Evolutionary conservation across 2,797 vertebrate genomes (phyloP).

Genomic region (Monodelphis domestica): DNA sequence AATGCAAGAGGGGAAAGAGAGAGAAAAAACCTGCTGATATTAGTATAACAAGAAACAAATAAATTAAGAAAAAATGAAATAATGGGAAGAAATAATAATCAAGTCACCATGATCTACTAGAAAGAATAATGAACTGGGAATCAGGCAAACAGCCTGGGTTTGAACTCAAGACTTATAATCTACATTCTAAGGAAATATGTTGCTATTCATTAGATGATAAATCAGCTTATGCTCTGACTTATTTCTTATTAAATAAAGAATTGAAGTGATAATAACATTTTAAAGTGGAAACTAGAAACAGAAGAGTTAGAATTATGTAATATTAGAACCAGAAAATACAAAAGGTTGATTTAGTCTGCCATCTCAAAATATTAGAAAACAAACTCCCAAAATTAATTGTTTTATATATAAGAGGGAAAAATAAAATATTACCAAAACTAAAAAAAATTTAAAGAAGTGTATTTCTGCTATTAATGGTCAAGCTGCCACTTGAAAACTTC

Average conservation of each 20-base stretch:
- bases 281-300: not conserved
- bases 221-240: not conserved
- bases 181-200: not conserved
- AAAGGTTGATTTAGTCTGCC: not conserved
- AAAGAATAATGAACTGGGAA: not conserved
- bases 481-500: not conserved
- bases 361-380: too few relatives aligned
- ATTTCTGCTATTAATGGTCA: not conserved
- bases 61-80: not conserved
- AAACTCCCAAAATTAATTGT: too few relatives aligned
- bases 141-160: not conserved
- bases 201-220: not conserved
- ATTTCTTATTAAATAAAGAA: not conserved
- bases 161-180: not conserved
- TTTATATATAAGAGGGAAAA: too few relatives aligned
- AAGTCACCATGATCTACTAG: not conserved
- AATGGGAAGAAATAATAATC: not conserved
- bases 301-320: not conserved
- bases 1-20: too few relatives aligned
- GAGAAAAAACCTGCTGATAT: too few relatives aligned
- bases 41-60: too few relatives aligned
- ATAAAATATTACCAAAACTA: too few relatives aligned
- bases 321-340: not conserved
- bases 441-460: too few relatives aligned
- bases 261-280: not conserved